These are phyloP conservation scores for Trachelus tabidus DNA, from an alignment of 2,888 invertebrate species.

Conservation along the genomic window DNA sequence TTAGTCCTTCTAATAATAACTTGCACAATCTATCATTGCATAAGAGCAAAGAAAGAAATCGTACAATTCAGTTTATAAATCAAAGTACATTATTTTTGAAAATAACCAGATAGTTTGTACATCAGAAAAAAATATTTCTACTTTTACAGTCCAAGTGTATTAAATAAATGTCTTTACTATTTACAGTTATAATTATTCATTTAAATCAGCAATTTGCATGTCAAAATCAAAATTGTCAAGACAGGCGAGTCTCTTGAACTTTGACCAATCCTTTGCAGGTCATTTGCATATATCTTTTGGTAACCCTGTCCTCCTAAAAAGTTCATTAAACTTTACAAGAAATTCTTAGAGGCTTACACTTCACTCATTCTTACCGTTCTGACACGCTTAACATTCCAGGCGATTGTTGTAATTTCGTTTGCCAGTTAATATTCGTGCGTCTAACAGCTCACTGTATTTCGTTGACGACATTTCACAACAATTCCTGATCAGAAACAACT, in stretches of 20 bases:
- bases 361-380: background rate
- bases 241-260: background rate
- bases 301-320: background rate
- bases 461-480: background rate
- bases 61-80: too few species aligned
- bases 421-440: background rate
- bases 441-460: background rate
- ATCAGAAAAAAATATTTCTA: background rate
- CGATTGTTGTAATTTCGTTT: background rate
- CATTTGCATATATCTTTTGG: background rate
- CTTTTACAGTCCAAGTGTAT: background rate
- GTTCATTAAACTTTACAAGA: background rate
- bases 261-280: background rate
- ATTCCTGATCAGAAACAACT: background rate
- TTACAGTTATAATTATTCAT: background rate
- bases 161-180: background rate
- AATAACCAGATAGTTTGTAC: background rate
- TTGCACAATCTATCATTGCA: too few species aligned
- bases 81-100: too few species aligned
- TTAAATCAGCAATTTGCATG: background rate
- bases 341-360: background rate
- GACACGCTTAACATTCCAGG: background rate
- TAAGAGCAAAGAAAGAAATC: too few species aligned
- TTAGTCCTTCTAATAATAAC: background rate
- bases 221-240: background rate